Evolutionary conservation across 1,140 invertebrate genomes (phyloP), one percentile per base, ranked within the genome.

Genomic region (Papilio dardanus): DNA sequence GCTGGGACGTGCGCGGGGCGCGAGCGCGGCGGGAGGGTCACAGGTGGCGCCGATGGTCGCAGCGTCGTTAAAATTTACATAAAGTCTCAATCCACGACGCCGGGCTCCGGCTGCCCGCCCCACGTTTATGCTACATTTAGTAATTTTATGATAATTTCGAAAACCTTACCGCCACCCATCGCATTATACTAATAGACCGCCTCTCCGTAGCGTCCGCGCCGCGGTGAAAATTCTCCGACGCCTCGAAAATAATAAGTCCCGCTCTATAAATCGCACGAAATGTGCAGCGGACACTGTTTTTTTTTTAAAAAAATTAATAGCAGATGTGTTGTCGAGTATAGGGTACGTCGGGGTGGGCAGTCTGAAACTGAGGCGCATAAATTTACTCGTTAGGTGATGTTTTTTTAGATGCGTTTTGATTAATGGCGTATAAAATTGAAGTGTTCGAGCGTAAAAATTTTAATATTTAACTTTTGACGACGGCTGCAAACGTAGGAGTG

Each of bases 71-170:
- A 93, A 93, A 93, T 93, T 93, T 93, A 92, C 91, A 93, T 93
- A 93, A 93, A 93, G 90, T 92, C 90, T 92, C 91, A 91, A 92
- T 93, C 90, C 91, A 88, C 89, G 83, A 84, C 86, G 88, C 82
- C 86, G 87, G 79, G 83, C 86, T 82, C 79, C 54, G 50, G 81
- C 88, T 91, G 86, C 85, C 89, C 89, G 87, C 91, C 91, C 90
- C 87, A 88, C 91, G 88, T 92, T 91, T 89, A 93, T 91, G 91
- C 91, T 92, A 93, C 91, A 93, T 92, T 93, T 93, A 93, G 91
- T 93, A 93, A 93, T 93, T 93, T 93, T 93, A 93, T 92, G 91
- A 93, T 93, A 93, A 93, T 93, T 93, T 89, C 85, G 88, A 90
- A 91, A 91, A 91, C 91, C 83, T 85, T 88, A 88, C 90, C 86